Conservation (phyloP, 2,113 vertebrate genomes). For the Sinosuthora webbiana region DNA sequence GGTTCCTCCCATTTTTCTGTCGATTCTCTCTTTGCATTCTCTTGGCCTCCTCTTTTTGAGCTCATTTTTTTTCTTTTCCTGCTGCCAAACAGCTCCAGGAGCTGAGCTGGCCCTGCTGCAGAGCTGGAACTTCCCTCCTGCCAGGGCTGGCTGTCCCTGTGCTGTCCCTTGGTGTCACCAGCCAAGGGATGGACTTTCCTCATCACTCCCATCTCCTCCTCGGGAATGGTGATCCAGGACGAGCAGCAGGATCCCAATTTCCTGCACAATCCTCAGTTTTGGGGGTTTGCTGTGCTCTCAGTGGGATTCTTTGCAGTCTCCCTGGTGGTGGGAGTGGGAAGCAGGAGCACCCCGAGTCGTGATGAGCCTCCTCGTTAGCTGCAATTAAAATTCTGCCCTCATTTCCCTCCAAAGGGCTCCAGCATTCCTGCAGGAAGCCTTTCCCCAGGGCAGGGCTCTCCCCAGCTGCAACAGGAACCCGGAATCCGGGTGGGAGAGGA, state of each 20-base stretch:
- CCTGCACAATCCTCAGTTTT: fast-evolving
- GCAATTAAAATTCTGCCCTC: neutral
- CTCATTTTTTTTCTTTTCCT: neutral
- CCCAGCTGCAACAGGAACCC: neutral
- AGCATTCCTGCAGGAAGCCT: neutral
- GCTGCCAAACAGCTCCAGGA: neutral
- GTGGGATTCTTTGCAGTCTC: neutral
- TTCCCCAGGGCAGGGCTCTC: neutral
- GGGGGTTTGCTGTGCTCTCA: neutral
- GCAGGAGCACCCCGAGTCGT: neutral
- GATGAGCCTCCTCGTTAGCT: neutral
- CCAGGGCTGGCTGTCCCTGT: neutral
- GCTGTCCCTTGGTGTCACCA: neutral
- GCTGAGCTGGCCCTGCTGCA: neutral
- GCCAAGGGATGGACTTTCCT: neutral
- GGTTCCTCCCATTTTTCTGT: neutral
- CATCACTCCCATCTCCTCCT: neutral
- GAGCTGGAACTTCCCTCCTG: neutral
- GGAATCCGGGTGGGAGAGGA: neutral
- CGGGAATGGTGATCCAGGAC: neutral
- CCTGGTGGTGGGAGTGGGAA: fast-evolving
- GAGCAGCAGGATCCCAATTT: neutral
- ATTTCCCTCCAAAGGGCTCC: neutral
- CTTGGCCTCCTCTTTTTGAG: neutral
- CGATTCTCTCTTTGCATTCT: neutral